Evolutionary conservation across 2,888 invertebrate genomes (phyloP).

Genomic region (Drosophila barbarae): DNA sequence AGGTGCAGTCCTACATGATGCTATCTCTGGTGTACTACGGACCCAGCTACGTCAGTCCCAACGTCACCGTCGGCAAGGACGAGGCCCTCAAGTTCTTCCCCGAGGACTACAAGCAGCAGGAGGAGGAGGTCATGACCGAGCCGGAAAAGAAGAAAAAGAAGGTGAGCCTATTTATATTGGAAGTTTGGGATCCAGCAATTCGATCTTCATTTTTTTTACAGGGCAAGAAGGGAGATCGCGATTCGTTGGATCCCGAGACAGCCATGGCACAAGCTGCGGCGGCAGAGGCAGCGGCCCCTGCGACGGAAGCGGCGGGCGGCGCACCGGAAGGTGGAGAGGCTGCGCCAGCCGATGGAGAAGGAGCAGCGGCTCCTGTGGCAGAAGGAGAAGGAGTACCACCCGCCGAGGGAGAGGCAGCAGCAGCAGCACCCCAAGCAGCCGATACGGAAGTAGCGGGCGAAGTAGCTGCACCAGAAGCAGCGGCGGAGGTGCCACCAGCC

Average conservation of each 20-base stretch:
- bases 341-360: slow-evolving; percentile 16
- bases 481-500: background rate
- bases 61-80: slow-evolving; percentile 83
- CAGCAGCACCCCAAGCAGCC: background rate
- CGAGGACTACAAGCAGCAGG: slow-evolving; percentile 80
- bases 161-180: slow-evolving; percentile 61
- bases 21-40: slow-evolving; percentile 83
- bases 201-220: background rate
- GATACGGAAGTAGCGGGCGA: slow-evolving; percentile 8
- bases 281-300: background rate
- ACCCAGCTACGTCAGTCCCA: slow-evolving; percentile 85
- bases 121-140: slow-evolving; percentile 64
- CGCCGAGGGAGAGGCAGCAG: background rate
- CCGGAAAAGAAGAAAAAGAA: slow-evolving; percentile 37
- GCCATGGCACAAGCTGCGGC: background rate
- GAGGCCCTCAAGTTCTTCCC: slow-evolving; percentile 87
- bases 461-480: slow-evolving; percentile 2
- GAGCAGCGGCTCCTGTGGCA: slow-evolving; percentile 8
- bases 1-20: slow-evolving; percentile 83
- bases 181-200: no score
- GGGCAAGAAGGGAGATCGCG: slow-evolving; percentile 20
- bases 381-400: background rate
- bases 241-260: background rate
- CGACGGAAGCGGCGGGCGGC: slow-evolving; percentile 1
- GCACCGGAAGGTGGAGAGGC: slow-evolving; percentile 1